Conservation (phyloP, 2,797 vertebrate genomes). For the Myripristis murdjan region DNA sequence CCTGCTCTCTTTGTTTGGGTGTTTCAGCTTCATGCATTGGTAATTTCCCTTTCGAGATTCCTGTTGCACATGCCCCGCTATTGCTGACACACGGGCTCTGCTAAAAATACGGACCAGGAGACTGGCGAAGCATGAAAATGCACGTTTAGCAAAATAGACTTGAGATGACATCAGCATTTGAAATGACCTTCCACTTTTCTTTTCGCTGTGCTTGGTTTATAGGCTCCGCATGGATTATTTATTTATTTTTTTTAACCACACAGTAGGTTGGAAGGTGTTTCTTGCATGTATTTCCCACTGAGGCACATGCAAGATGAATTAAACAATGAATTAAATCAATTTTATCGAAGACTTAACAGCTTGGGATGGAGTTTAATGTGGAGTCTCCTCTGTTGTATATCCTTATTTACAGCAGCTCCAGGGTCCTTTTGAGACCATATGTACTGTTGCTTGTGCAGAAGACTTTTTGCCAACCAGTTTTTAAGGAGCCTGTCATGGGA, state of each 20-base stretch:
- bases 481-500: slow-evolving; percentile 20
- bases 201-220: background rate
- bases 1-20: slow-evolving; percentile 55
- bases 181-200: background rate
- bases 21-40: slow-evolving; percentile 54
- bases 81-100: slow-evolving; percentile 41
- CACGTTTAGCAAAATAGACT: background rate
- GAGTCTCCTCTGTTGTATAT: background rate
- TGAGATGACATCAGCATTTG: slow-evolving; percentile 2
- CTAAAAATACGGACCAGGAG: slow-evolving; percentile 37
- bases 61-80: slow-evolving; percentile 20
- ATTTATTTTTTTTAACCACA: no score
- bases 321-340: background rate
- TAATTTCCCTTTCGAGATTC: slow-evolving; percentile 26
- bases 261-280: no score
- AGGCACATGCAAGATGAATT: no score
- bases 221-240: no score
- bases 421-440: slow-evolving; percentile 25
- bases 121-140: slow-evolving; percentile 27
- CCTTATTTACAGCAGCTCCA: slow-evolving; percentile 21
- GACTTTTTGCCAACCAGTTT: slow-evolving; percentile 25
- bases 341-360: background rate
- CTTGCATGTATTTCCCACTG: no score
- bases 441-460: slow-evolving; percentile 14
- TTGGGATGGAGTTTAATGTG: background rate